Evolutionary conservation across 2,113 vertebrate genomes (phyloP), one percentile per base, ranked within the genome.

Genomic region (Emydocephalus ijimae): DNA sequence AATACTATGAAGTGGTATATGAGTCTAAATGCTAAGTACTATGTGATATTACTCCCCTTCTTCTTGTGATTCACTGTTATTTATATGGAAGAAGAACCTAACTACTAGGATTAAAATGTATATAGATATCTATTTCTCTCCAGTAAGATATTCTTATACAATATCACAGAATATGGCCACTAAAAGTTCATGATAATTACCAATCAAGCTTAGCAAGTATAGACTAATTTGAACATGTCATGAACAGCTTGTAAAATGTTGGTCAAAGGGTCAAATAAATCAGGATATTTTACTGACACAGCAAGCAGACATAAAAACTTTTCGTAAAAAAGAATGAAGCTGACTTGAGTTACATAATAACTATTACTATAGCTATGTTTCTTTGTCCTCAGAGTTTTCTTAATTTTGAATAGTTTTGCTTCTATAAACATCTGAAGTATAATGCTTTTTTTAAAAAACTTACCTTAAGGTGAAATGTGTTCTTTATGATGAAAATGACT

Each of bases 91-190:
- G 92, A 91, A 86, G 9, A 59, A 95, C 85, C 94, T 94, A 48
- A 92, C 23, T 88, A n/a, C 56, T 55, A 18, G 26, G 48, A 29
- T 94, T 95, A 45, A 94, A 93, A 55, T 91, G 87, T 21, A 92
- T 94, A 93, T 92, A 56, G 96, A 90, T 90, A 43, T 5, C 81
- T 93, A 88, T 89, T 89, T 94, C 91, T 95, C 57, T 61, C 89
- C 74, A 14, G 91, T 88, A 93, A 95, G 95, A 93, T 94, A 92
- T 96, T 94, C 93, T 93, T 94, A 96, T 94, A 93, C 96, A 96
- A 95, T 88, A 91, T 39, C 57, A 92, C 88, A 55, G 86, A 5
- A 92, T 96, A 94, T 93, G 85, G 85, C 55, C 92, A 91, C 15
- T 48, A 93, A 48, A 5, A 94, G 93, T 91, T 39, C 91, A 95